Percentiles rank a stretch among this genome's conserved stretches.
Evolutionary conservation across 2,888 invertebrate species (phyloP).

Genomic region (Nomada fabriciana): DNA sequence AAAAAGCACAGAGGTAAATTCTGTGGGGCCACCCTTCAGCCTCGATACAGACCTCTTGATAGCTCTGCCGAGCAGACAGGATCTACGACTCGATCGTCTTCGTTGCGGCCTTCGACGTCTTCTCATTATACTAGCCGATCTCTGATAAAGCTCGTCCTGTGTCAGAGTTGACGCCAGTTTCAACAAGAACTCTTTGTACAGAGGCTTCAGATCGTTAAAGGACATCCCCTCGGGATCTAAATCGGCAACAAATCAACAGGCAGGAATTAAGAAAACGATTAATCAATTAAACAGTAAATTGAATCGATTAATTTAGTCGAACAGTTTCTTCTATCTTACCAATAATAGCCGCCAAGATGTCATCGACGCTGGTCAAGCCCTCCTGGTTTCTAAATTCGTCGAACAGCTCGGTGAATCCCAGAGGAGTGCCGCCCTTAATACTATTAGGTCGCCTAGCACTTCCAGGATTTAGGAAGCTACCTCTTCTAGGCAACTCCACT

Average conservation of each 20-base stretch:
- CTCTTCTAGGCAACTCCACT: slow-evolving; percentile 93
- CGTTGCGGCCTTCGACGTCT: slow-evolving; percentile 84
- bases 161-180: slow-evolving; percentile 95
- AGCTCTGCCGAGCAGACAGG: slow-evolving; percentile 81
- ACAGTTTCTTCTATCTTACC: slow-evolving; percentile 65
- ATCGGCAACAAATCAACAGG: no score
- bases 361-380: slow-evolving; percentile 94
- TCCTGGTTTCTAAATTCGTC: slow-evolving; percentile 95
- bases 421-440: slow-evolving; percentile 90
- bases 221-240: slow-evolving; percentile 95
- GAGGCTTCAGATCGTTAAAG: slow-evolving; percentile 95
- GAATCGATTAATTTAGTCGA: no score
- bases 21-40: slow-evolving; percentile 81
- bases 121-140: slow-evolving; percentile 95
- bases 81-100: slow-evolving; percentile 77
- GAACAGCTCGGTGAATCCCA: slow-evolving; percentile 94
- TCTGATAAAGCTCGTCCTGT: slow-evolving; percentile 96
- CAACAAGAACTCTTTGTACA: slow-evolving; percentile 95
- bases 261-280: no score
- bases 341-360: slow-evolving; percentile 94
- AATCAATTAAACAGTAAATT: no score
- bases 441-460: slow-evolving; percentile 90
- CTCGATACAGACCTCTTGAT: slow-evolving; percentile 82
- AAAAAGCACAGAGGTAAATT: slow-evolving; percentile 84
- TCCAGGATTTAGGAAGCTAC: slow-evolving; percentile 93